Base-by-base conservation (phyloP, 2,797 vertebrate genomes). In the Sebastes taczanowskii region DNA sequence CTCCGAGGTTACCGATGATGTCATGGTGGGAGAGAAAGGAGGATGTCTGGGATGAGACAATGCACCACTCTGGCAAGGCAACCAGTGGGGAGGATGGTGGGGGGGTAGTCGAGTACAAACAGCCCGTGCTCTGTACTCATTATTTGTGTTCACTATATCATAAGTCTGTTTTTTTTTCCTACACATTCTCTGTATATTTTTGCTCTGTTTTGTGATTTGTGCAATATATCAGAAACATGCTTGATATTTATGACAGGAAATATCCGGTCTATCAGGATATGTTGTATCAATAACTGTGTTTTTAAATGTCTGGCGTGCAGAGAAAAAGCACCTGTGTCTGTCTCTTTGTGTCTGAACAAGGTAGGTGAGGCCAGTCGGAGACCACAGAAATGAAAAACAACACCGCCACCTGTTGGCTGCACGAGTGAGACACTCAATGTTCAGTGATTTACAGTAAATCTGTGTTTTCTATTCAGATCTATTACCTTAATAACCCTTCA, bases 1-100 rank as follows among this genome's bases (percentile, higher is more conserved):
- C 91, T 92, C 90, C 80, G 78, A 68, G 92, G 94, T 91, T 90
- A 95, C 93, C 56, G 73, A 85, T 96, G 95, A 95, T 92, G 92
- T 95, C 94, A 95, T 91, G 74, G 80, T 67, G 84, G 78, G 81
- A 86, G 78, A 91, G 80, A 92, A 82, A 87, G 74, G 69, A 86
- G 77, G 84, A 82, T 52, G 88, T 82, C 83, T 85, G 83, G 78
- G 85, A 88, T 59, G 84, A 85, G 84, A 85, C 88, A 77, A 80
- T 83, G 91, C 64, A 13, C n/a, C 68, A 25, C 61, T 49, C 76
- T 79, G 77, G 75, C 35, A 10, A 20, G 77, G 53, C 42, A 14
- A 42, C 5, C 6, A 20, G 30, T 2, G 8, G 20, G 11, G 14
- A 11, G 32, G 34, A 4, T 10, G 56, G 6, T 3, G 32, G 30